Conservation (phyloP, 37 sponge, comb jelly and placozoan genomes). For the Hexactinellida sp. region DNA sequence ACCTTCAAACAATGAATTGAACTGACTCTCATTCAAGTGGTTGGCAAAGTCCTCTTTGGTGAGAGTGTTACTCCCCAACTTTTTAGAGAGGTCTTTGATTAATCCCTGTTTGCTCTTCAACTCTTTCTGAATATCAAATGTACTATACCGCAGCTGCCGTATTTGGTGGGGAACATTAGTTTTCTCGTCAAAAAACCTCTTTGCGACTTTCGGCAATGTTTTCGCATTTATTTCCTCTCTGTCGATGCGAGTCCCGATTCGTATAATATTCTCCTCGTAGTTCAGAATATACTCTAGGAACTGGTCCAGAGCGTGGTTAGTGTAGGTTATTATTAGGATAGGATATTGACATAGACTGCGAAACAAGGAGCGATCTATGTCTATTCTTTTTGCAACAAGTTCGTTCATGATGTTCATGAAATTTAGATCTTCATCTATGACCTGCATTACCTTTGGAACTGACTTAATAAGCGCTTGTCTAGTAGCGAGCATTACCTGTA, state of each 20-base stretch:
- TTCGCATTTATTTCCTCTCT: slow-evolving; percentile 44
- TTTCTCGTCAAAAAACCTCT: neutral
- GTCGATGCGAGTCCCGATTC: slow-evolving; percentile 77
- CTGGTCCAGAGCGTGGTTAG: slow-evolving; percentile 49
- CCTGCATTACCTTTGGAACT: neutral
- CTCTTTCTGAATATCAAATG: slow-evolving; percentile 8
- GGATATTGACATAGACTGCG: slow-evolving; percentile 11
- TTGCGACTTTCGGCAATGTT: slow-evolving; percentile 20
- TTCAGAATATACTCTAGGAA: slow-evolving; percentile 23
- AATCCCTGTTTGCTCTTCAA: slow-evolving; percentile 11
- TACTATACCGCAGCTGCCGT: neutral
- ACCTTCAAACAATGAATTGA: neutral
- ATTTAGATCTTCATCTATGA: neutral
- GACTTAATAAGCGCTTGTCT: neutral
- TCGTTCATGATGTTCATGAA: neutral
- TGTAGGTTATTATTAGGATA: slow-evolving; percentile 33
- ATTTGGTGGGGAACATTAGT: neutral
- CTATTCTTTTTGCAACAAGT: neutral
- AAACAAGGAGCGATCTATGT: neutral
- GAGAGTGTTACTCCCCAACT: neutral
- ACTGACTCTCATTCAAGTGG: neutral
- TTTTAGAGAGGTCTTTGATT: neutral
- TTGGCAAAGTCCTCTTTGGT: neutral
- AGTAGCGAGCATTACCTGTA: neutral
- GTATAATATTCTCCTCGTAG: slow-evolving; percentile 34